A percentile compares a stretch with the other conserved stretches of the same genome.
phyloP scores from a whole-genome alignment of 2,888 invertebrate species.

The Halictus ligatus region DNA sequence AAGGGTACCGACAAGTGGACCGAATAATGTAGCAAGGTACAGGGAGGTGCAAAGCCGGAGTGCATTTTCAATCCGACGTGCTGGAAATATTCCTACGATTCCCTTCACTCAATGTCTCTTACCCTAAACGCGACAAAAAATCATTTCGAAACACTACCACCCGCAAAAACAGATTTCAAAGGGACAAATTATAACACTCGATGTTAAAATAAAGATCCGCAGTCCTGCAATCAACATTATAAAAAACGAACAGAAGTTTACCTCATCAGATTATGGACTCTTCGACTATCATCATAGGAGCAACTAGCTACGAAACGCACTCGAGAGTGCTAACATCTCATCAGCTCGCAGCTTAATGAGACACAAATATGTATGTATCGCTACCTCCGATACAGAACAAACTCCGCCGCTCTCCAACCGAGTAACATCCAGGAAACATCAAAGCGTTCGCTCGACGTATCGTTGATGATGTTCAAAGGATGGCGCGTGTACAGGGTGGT shows the following conservation, averaged over 20 bases:
- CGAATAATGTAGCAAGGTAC: conserved; percentile 77
- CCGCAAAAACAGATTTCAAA: neutral
- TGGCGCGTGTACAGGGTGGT: conserved; percentile 22
- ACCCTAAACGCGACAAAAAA: neutral
- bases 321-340: neutral
- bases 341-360: conserved; percentile 25
- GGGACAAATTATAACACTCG: no score
- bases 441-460: neutral
- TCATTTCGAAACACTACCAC: neutral
- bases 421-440: conserved; percentile 1
- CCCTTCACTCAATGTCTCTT: neutral
- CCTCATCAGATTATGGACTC: neutral
- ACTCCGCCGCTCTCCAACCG: neutral
- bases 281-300: neutral
- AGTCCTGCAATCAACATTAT: neutral
- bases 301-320: neutral
- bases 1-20: conserved; percentile 79
- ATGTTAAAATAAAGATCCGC: neutral
- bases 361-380: conserved; percentile 47
- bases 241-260: neutral
- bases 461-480: conserved; percentile 7
- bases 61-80: conserved; percentile 43
- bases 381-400: conserved; percentile 20
- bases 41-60: conserved; percentile 65
- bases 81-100: conserved; percentile 23